Evolutionary conservation across 2,113 vertebrate genomes (phyloP), one percentile per base, ranked within the genome.

Genomic region (Poicephalus meyeri): DNA sequence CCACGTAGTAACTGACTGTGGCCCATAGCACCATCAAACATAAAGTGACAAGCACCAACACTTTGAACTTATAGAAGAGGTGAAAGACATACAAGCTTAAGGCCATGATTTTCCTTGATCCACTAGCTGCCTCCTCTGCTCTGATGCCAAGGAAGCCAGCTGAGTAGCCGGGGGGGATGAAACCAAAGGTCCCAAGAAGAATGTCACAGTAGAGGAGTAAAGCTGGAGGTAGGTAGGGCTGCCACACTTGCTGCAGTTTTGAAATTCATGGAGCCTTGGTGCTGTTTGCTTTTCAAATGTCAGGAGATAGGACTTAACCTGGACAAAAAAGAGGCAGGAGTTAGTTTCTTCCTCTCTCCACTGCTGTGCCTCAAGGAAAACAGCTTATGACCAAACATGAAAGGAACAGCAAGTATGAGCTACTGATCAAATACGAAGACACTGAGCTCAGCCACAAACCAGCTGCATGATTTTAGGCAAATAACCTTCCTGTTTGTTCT

Each of bases 11-110:
- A 91, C 86, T 94, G 83, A 98, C 98, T 2, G 96, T 97, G 61
- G 97, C 97, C 99, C 99, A 99, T 2, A 99, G 96, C 91, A 98
- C 89, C 5, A 97, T 98, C 9, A 98, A 72, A 21, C 97, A 98
- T 31, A 99, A 69, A 44, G 97, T 70, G 6, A 99, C 86, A 35
- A 99, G 94, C 11, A 99, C 47, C 78, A 99, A 41, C 21, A 98
- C 96, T 66, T 98, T 99, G 41, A 98, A 95, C 68, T 97, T 98
- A 79, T 97, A 97, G 44, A 97, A 97, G 55, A 98, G 31, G 60
- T 97, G 98, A 86, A 86, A 96, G 72, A 95, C 18, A 47, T 92
- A 87, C 21, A 84, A 90, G 93, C 80, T 98, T 72, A 96, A 86
- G 77, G 97, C 98, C 99, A 99, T 99, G 83, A 83, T 91, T 91